Conservation (phyloP, 37 sponge, comb jelly and placozoan genomes). For the Ephydatia muelleri region DNA sequence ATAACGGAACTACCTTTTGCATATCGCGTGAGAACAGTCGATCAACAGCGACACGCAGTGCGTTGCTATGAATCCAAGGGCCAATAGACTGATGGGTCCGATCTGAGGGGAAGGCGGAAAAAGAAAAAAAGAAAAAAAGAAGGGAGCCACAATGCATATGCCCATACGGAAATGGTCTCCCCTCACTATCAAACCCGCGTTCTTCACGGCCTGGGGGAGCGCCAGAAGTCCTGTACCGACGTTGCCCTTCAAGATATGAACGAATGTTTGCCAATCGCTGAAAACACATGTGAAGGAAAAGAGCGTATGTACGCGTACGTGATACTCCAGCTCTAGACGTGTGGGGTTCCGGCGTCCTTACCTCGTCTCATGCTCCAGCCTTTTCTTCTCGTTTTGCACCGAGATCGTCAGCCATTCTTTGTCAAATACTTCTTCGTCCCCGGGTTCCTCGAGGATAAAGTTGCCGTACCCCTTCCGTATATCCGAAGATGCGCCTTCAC, state of each 20-base stretch:
- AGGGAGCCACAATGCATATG: background rate
- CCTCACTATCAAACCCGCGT: constrained; percentile 82
- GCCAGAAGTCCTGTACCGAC: constrained; percentile 92
- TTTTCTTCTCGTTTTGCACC: constrained; percentile 14
- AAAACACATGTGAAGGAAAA: too few species aligned
- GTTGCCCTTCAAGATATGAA: constrained; percentile 89
- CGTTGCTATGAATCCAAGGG: constrained; percentile 75
- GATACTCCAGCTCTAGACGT: background rate
- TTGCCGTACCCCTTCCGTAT: too few species aligned
- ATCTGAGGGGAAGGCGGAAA: constrained; percentile 21
- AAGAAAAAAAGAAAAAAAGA: background rate
- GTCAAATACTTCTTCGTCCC: too few species aligned
- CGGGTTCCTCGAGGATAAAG: too few species aligned
- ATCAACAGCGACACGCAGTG: constrained; percentile 87
- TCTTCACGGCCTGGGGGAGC: constrained; percentile 70
- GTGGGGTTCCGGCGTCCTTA: too few species aligned
- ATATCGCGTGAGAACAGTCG: constrained; percentile 40
- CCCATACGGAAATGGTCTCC: background rate
- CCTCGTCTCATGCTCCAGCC: constrained; percentile 25
- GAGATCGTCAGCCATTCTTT: background rate
- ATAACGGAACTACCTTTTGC: constrained; percentile 16
- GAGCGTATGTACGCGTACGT: constrained; percentile 4
- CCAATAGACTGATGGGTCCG: constrained; percentile 40
- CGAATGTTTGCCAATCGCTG: constrained; percentile 75
- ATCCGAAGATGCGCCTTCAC: too few species aligned